Conservation (phyloP, 2,888 invertebrate genomes). For the Nebria brevicollis region DNA sequence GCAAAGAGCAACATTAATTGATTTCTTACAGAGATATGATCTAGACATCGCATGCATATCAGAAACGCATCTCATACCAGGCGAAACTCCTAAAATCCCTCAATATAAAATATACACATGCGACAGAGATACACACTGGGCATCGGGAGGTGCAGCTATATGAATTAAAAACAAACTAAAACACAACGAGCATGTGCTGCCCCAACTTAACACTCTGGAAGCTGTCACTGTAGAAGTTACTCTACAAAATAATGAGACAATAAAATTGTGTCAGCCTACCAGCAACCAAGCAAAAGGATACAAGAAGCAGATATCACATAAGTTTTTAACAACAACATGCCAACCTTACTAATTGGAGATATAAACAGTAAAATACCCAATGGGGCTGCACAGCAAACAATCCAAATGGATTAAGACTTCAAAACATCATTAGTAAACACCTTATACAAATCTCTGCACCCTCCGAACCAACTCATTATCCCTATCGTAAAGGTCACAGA, state of each 20-base stretch:
- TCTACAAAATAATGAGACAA: conserved; percentile 17
- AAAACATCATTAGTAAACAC: conserved; percentile 27
- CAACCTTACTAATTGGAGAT: conserved; percentile 40
- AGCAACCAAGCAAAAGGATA: conserved; percentile 42
- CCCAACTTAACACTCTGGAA: not conserved
- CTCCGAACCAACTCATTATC: not conserved
- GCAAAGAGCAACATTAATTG: not conserved
- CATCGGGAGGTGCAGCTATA: not conserved
- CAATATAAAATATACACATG: not conserved
- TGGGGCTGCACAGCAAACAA: conserved; percentile 46
- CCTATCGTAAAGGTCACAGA: conserved; percentile 36
- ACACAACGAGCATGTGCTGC: not conserved
- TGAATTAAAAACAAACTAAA: not conserved
- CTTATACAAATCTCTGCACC: conserved; percentile 44
- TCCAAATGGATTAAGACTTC: conserved; percentile 32
- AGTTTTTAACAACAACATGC: conserved; percentile 21
- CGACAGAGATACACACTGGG: not conserved
- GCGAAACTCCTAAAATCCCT: not conserved
- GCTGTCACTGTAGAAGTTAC: conserved; percentile 18
- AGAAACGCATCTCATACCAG: not conserved
- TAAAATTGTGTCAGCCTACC: conserved; percentile 34
- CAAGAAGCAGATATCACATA: conserved; percentile 29
- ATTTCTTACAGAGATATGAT: not conserved
- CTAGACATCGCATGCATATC: not conserved
- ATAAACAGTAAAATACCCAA: conserved; percentile 37